Evolutionary conservation across 2,888 invertebrate genomes (phyloP).

Genomic region (Ormia ochracea): DNA sequence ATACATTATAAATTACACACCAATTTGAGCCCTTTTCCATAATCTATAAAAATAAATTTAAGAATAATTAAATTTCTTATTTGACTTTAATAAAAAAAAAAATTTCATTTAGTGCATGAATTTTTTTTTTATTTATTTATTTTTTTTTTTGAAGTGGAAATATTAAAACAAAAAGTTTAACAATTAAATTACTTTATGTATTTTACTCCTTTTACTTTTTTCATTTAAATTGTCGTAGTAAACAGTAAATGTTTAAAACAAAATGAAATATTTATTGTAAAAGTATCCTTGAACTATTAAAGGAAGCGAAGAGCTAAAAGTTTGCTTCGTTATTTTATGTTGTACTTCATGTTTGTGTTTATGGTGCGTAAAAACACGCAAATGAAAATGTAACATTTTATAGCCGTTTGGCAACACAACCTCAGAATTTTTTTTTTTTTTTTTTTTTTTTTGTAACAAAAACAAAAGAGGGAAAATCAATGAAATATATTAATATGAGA

Average conservation of each 20-base stretch:
- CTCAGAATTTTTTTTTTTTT: background rate
- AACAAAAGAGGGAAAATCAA: slow-evolving; percentile 24
- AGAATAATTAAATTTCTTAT: background rate
- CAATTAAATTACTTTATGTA: background rate
- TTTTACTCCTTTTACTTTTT: background rate
- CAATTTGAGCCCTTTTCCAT: too few relatives aligned
- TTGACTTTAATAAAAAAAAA: too few relatives aligned
- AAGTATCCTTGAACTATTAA: slow-evolving; percentile 47
- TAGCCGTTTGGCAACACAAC: background rate
- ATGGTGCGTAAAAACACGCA: slow-evolving; percentile 47
- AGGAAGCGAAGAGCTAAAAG: slow-evolving; percentile 1
- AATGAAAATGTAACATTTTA: slow-evolving; percentile 30
- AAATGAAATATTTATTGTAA: slow-evolving; percentile 11
- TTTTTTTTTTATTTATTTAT: too few relatives aligned
- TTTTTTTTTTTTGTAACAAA: too few relatives aligned
- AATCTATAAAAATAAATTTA: too few relatives aligned
- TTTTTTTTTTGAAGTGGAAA: background rate
- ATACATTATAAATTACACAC: too few relatives aligned
- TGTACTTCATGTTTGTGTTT: slow-evolving; percentile 10
- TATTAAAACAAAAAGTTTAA: background rate
- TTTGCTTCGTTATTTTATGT: slow-evolving; percentile 16
- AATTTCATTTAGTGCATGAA: too few relatives aligned
- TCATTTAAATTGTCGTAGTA: slow-evolving; percentile 20
- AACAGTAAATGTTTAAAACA: slow-evolving; percentile 1
- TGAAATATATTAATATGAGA: background rate